Evolutionary conservation across 1,140 invertebrate genomes (phyloP).

Genomic region (Tenebrio molitor): DNA sequence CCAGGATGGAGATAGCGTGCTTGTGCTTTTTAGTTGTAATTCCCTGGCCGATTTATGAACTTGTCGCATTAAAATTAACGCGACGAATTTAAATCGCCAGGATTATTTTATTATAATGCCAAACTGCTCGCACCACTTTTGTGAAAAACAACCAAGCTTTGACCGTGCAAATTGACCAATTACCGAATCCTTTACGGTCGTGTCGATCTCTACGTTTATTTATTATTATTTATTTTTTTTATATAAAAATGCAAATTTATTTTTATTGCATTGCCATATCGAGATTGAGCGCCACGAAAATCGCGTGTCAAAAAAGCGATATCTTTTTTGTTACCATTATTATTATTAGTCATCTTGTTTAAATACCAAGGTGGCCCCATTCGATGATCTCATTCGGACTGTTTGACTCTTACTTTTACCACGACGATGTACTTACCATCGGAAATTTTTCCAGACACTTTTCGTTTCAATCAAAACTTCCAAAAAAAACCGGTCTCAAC

Average conservation of each 20-base stretch:
- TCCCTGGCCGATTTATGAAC: conserved; percentile 17
- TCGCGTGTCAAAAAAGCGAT: too few species aligned
- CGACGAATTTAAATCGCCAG: not conserved
- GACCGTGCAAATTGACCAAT: not conserved
- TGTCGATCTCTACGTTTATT: not conserved
- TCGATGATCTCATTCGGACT: conserved; percentile 19
- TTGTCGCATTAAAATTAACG: conserved; percentile 30
- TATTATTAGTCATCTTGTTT: conserved; percentile 16
- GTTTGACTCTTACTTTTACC: conserved; percentile 15
- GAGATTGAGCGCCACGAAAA: not conserved
- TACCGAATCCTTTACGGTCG: conserved; percentile 7
- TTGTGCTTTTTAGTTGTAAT: conserved; percentile 25
- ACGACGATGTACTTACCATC: too few species aligned
- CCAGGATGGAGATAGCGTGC: conserved; percentile 10
- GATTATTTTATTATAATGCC: conserved; percentile 19
- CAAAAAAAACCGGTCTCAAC: too few species aligned
- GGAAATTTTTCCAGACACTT: too few species aligned
- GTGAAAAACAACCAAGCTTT: conserved; percentile 1
- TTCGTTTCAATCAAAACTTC: too few species aligned
- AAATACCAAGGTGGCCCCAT: conserved; percentile 19
- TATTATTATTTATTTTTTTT: too few species aligned
- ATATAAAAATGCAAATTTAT: too few species aligned
- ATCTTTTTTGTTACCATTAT: conserved; percentile 17
- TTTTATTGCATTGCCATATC: not conserved
- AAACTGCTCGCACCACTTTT: conserved; percentile 3